A percentile compares a stretch with the other conserved stretches of the same genome.
Conservation (phyloP, 2,888 invertebrate genomes). For the Troides oblongomaculatus region DNA sequence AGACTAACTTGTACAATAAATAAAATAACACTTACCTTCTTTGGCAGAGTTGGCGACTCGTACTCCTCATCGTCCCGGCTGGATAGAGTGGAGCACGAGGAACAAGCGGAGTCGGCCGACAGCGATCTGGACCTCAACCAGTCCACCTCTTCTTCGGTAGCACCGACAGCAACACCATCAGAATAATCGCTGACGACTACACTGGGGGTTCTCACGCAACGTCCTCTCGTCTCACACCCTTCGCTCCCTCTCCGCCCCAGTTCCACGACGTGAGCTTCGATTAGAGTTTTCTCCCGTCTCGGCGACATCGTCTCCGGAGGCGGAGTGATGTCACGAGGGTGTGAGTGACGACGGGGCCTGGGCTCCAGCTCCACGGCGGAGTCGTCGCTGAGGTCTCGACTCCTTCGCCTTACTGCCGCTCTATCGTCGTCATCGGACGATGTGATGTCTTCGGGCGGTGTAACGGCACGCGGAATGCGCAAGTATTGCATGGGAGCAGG, state of each 20-base stretch:
- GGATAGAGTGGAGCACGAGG: slow-evolving; percentile 86
- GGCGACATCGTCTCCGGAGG: slow-evolving; percentile 69
- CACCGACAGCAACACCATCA: slow-evolving; percentile 80
- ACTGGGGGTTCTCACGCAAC: slow-evolving; percentile 89
- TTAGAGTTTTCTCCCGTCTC: slow-evolving; percentile 56
- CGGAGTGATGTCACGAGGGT: slow-evolving; percentile 65
- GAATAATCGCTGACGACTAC: slow-evolving; percentile 94
- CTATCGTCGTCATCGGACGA: slow-evolving; percentile 75
- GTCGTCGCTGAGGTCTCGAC: slow-evolving; percentile 75
- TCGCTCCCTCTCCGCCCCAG: slow-evolving; percentile 75
- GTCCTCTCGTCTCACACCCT: slow-evolving; percentile 69
- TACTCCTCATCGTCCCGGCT: slow-evolving; percentile 85
- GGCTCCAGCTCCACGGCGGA: slow-evolving; percentile 80
- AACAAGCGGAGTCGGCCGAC: slow-evolving; percentile 86
- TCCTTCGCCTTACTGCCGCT: slow-evolving; percentile 68
- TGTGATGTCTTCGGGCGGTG: slow-evolving; percentile 68
- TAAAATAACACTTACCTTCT: slow-evolving; percentile 65
- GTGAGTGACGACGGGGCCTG: slow-evolving; percentile 56
- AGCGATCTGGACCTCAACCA: slow-evolving; percentile 73
- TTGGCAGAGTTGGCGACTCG: slow-evolving; percentile 67
- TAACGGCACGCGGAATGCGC: slow-evolving; percentile 65
- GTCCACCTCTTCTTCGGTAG: slow-evolving; percentile 69
- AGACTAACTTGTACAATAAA: not conserved
- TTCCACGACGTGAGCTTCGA: slow-evolving; percentile 80
- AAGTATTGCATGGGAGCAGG: slow-evolving; percentile 74